These are phyloP conservation scores for Trididemnum clinides DNA, from an alignment of 23 tunicate species.

Conservation along the genomic window DNA sequence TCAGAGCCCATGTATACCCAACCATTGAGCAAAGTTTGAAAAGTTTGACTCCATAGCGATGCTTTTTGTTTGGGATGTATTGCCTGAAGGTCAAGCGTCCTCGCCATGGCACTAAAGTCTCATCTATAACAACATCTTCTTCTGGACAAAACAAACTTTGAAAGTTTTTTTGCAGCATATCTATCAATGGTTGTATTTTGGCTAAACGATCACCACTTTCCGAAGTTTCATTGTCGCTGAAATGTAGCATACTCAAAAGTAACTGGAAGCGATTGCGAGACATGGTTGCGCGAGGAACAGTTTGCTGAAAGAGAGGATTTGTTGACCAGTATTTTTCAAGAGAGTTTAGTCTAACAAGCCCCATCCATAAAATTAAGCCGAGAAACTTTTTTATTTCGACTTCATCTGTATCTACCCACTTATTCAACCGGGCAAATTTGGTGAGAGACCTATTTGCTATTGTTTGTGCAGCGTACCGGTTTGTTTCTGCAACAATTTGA, in stretches of 20 bases:
- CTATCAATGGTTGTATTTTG: constrained; percentile 29
- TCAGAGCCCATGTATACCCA: constrained; percentile 21
- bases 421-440: constrained; percentile 10
- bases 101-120: constrained; percentile 43
- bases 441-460: neutral
- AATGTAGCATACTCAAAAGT: constrained; percentile 13
- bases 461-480: constrained; percentile 21
- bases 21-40: constrained; percentile 27
- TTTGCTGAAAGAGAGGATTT: neutral
- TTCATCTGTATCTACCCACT: constrained; percentile 20
- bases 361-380: constrained; percentile 33
- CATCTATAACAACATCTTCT: constrained; percentile 35
- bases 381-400: constrained; percentile 27
- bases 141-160: constrained; percentile 17
- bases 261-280: constrained; percentile 34
- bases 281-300: constrained; percentile 7
- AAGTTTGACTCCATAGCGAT: constrained; percentile 30
- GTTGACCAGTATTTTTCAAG: constrained; percentile 39
- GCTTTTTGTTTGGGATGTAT: constrained; percentile 29
- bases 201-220: neutral
- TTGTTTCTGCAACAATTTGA: no score
- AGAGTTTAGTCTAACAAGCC: constrained; percentile 7
- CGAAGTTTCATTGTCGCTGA: constrained; percentile 13
- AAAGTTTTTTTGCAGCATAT: constrained; percentile 26
- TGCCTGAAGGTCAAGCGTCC: constrained; percentile 32